Evolutionary conservation across 2,797 vertebrate genomes (phyloP), one percentile per base, ranked within the genome.

Genomic region (Scarus forsteni): DNA sequence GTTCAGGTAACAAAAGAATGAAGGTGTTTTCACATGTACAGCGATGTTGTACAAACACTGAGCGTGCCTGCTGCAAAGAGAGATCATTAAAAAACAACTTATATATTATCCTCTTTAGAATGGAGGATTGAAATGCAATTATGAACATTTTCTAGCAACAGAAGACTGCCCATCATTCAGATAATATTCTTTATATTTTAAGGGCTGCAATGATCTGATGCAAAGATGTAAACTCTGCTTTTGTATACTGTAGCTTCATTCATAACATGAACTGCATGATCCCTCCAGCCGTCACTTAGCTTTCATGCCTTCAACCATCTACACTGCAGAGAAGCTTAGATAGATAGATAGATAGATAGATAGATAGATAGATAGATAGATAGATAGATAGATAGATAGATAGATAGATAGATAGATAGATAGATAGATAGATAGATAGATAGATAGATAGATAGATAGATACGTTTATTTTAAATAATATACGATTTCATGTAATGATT

Each of bases 11-110:
- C 61, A 61, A 73, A 74, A 52, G 38, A 59, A 40, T 12, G 34
- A 19, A 48, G 44, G 65, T 65, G 52, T 73, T 85, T 80, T 68
- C 27, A 72, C n/a, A 50, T n/a, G 3, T 52, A 12, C 14, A 51
- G 39, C 34, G 18, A 16, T 43, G 27, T 18, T 50, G 55, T 2
- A 65, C 10, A 76, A 66, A 45, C 36, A 56, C 12, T 57, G 0
- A 40, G 8, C 38, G 39, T 56, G 15, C 27, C 61, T 44, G 40
- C 61, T 62, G 50, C 59, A 55, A 16, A 42, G 69, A 57, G 38
- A 57, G 39, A 45, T 18, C 18, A 34, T 40, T 53, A 54, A 54
- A 35, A 19, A 52, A 42, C 42, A 8, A 15, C 59, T 40, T 58
- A 27, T 56, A 63, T 53, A 59, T 34, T 46, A 48, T 40, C n/a